Evolutionary conservation across 2,888 invertebrate species (phyloP).

Genomic region (Ochropleura leucogaster): DNA sequence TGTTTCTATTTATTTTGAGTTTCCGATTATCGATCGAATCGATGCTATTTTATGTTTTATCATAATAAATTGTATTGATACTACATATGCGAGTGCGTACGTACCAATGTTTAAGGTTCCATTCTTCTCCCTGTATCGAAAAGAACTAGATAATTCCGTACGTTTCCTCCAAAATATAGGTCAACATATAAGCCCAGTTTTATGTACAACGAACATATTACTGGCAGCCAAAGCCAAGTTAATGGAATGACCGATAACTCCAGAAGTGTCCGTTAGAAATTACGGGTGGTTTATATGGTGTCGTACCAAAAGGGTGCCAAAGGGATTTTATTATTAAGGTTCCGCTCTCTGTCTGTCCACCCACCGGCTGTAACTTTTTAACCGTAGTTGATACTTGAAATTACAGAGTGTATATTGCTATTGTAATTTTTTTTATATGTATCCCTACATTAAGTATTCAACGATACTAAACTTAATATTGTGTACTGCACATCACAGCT

Average conservation of each 20-base stretch:
- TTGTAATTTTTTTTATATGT: too few species aligned
- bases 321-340: not conserved
- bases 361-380: not conserved
- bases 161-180: not conserved
- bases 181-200: conserved; percentile 25
- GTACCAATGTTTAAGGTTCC: not conserved
- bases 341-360: not conserved
- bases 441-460: not conserved
- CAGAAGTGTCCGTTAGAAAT: conserved; percentile 15
- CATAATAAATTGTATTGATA: too few species aligned
- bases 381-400: not conserved
- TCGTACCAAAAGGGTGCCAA: not conserved
- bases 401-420: not conserved
- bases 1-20: too few species aligned
- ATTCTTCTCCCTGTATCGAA: not conserved
- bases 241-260: conserved; percentile 44
- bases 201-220: conserved; percentile 35
- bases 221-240: conserved; percentile 19
- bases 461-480: not conserved
- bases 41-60: too few species aligned
- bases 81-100: too few species aligned
- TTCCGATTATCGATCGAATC: too few species aligned
- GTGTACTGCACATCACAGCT: not conserved
- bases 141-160: conserved; percentile 10
- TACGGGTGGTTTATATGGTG: conserved; percentile 21